These are phyloP conservation scores for Odobenus rosmarus DNA, from an alignment of 2,113 vertebrate genomes.

Conservation along the genomic window DNA sequence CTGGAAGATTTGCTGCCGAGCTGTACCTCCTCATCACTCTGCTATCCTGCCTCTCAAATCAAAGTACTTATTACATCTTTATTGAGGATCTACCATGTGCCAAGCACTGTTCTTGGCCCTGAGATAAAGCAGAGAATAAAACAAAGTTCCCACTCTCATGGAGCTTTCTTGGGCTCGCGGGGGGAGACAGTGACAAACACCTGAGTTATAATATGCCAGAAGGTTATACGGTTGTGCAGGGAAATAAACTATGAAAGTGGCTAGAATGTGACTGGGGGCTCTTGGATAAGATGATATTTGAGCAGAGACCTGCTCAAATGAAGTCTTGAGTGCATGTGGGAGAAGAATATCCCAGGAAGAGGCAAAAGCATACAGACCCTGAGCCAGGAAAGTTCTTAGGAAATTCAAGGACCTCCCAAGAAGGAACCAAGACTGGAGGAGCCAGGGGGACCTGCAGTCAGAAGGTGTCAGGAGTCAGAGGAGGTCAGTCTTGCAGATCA, in stretches of 20 bases:
- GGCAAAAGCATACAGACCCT: background rate
- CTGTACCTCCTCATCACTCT: background rate
- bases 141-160: background rate
- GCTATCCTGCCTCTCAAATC: background rate
- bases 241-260: background rate
- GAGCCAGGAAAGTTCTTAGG: background rate
- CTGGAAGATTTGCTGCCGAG: background rate
- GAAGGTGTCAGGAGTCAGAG: background rate
- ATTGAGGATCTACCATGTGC: background rate
- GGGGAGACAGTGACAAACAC: background rate
- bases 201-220: background rate
- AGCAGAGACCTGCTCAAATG: background rate
- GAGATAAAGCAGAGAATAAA: background rate
- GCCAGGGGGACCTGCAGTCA: background rate
- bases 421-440: background rate
- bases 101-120: background rate
- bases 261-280: background rate
- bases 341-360: background rate
- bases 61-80: background rate
- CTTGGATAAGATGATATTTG: background rate
- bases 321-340: background rate
- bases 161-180: background rate
- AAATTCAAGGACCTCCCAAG: background rate
- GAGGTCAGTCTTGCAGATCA: background rate
- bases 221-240: background rate